A percentile compares a stretch with the other conserved stretches of the same genome.
phyloP scores from a whole-genome alignment of 2,113 vertebrate species.

The Eurypyga helias region DNA sequence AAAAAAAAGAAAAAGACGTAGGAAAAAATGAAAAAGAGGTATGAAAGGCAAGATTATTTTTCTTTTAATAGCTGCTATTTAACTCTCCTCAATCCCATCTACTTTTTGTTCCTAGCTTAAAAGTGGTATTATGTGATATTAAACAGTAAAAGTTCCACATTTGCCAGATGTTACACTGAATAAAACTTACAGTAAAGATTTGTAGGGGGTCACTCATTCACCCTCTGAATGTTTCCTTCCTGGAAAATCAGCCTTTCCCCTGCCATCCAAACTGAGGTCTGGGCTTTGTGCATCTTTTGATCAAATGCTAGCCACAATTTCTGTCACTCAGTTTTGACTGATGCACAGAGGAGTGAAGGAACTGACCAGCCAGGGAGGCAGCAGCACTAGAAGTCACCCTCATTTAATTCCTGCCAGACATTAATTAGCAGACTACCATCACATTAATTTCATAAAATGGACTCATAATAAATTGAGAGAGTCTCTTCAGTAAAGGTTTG shows the following conservation, averaged over 20 bases:
- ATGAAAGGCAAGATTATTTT: slow-evolving; percentile 3
- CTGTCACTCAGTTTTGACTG: not conserved
- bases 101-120: slow-evolving; percentile 1
- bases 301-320: not conserved
- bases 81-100: not conserved
- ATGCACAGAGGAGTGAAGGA: not conserved
- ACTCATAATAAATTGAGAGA: not conserved
- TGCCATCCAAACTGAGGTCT: not conserved
- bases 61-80: slow-evolving; percentile 36
- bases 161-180: not conserved
- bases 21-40: not conserved
- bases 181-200: not conserved
- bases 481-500: not conserved
- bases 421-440: not conserved
- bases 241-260: not conserved
- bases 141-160: not conserved
- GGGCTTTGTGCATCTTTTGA: not conserved
- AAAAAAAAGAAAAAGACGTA: not conserved
- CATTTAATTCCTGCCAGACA: not conserved
- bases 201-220: not conserved
- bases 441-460: not conserved
- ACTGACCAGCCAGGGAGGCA: not conserved
- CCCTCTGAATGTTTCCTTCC: not conserved
- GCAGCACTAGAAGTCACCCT: not conserved
- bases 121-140: slow-evolving; percentile 13